phyloP scores from a whole-genome alignment of 2,888 invertebrate genomes.

The Sarcophaga rosellei region DNA sequence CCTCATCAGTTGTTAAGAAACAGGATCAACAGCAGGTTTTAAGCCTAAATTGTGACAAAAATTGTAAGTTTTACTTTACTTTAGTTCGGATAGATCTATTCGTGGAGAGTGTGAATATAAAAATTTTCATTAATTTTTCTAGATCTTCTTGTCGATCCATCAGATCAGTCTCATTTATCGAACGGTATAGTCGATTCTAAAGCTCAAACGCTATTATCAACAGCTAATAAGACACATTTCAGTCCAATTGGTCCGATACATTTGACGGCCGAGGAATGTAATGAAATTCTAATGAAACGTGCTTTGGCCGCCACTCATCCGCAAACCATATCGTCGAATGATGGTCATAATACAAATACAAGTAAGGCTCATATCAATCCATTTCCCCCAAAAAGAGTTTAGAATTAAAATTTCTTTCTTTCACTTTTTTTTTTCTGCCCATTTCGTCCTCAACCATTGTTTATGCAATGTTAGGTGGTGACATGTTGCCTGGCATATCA shows the following conservation, averaged over 20 bases:
- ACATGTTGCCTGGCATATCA: conserved; percentile 81
- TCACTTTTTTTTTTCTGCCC: conserved; percentile 50
- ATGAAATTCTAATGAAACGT: conserved; percentile 89
- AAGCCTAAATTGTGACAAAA: conserved; percentile 81
- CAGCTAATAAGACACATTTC: conserved; percentile 83
- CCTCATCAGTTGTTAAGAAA: conserved; percentile 79
- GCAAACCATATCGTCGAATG: conserved; percentile 80
- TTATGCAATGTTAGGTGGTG: conserved; percentile 80
- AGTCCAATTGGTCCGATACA: conserved; percentile 88
- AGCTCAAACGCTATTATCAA: conserved; percentile 80
- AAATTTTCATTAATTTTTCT: conserved; percentile 60
- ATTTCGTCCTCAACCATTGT: conserved; percentile 72
- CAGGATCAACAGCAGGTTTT: conserved; percentile 81
- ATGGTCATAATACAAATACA: conserved; percentile 78
- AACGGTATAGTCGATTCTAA: conserved; percentile 81
- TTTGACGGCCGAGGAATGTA: conserved; percentile 89
- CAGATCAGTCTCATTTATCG: conserved; percentile 78
- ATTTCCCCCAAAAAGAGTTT: not conserved
- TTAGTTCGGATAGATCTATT: not conserved
- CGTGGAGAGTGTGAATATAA: conserved; percentile 67
- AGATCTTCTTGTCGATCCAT: conserved; percentile 81
- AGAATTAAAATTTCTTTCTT: not conserved
- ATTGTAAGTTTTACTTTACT: conserved; percentile 77
- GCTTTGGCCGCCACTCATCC: conserved; percentile 86
- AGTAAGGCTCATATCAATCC: conserved; percentile 74